Base-by-base conservation (phyloP, 1,140 invertebrate genomes). In the Lordiphosa mommai region DNA sequence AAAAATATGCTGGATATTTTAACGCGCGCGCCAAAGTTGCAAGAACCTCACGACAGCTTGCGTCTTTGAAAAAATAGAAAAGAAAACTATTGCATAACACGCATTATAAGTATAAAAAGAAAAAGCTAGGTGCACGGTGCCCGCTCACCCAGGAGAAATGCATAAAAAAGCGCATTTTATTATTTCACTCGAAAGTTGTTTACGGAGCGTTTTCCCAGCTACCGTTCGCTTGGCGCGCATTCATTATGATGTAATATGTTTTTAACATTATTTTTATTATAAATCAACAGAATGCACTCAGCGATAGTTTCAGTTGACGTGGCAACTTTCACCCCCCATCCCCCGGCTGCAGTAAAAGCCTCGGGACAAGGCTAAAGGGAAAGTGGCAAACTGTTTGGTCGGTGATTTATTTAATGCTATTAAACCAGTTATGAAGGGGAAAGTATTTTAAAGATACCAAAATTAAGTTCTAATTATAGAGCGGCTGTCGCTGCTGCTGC, bases 211-310 rank as follows among this genome's bases (percentile, higher is more conserved):
- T 53, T 55, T 43, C 51, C 51, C 33, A 4, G 23, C 20, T 23
- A 5, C 20, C 20, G 20, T 23, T 23, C 20, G 20, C 20, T 23
- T 23, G 20, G 20, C 57, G 30, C 72, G 53, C 67, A 48, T 77
- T 79, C 74, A 77, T 77, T 77, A 77, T 79, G 57, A 59, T 68
- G 73, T 77, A 72, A 77, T 77, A 77, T 68, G 74, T 77, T 79
- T 76, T 77, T 72, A 79, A 77, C 73, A 77, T 77, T 77, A 77
- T 79, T 79, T 77, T 77, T 79, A 79, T 77, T 77, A 77, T 77
- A 77, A 77, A 77, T 77, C 73, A 77, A 77, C 63, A 72, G 60
- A 77, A 72, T 77, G 73, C 73, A 77, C 73, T 77, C 74, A 72
- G 36, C 61, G 61, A 58, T 50, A 57, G 46, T 76, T 71, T 47